Conservation (phyloP, 2,113 vertebrate species). For the Edolisoma coerulescens region DNA sequence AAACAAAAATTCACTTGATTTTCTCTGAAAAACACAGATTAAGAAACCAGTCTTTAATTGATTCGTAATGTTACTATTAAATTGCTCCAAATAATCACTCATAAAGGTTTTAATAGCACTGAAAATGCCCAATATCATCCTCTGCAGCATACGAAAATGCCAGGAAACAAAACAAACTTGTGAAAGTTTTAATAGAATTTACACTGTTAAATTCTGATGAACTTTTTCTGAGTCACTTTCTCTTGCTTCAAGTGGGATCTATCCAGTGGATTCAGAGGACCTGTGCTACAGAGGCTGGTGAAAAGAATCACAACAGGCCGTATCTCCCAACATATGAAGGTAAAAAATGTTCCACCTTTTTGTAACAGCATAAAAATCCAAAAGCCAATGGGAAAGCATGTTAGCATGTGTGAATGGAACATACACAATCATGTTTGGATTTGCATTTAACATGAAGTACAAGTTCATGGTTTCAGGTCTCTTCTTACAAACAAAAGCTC, state of each 20-base stretch:
- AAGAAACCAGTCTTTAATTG: background rate
- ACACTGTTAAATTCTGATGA: background rate
- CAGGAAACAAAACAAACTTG: background rate
- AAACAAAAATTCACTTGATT: background rate
- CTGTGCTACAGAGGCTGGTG: background rate
- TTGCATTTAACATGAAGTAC: background rate
- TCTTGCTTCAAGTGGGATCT: background rate
- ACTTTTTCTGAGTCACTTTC: background rate
- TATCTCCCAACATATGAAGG: background rate
- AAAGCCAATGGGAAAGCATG: background rate
- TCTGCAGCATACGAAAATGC: background rate
- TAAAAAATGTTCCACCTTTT: background rate
- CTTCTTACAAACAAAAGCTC: background rate
- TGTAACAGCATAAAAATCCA: background rate
- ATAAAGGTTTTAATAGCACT: background rate
- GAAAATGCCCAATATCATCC: background rate
- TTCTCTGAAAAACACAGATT: background rate
- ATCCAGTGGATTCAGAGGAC: background rate
- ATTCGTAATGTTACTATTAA: background rate
- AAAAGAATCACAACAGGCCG: accelerated
- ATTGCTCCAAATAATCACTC: background rate
- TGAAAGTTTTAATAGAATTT: background rate
- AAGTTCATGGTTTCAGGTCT: background rate
- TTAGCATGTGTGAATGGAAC: background rate
- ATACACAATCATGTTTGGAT: background rate